A percentile compares a stretch with the other conserved stretches of the same genome.
Conservation (phyloP, 1,140 invertebrate genomes). For the Lerema accius region DNA sequence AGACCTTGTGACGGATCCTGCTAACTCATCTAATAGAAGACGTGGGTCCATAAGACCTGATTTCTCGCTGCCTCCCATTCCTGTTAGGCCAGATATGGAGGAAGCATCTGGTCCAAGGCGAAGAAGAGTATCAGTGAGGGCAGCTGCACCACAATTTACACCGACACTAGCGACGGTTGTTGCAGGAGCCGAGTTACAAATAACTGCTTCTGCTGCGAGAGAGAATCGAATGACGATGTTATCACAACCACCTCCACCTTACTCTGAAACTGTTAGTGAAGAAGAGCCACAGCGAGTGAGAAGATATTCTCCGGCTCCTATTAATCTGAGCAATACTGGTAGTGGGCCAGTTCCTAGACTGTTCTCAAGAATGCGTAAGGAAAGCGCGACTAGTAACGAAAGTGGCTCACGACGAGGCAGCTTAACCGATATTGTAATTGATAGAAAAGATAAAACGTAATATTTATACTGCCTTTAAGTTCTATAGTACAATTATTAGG, state of each 20-base stretch:
- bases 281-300: conserved; percentile 54
- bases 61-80: conserved; percentile 46
- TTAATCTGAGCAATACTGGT: conserved; percentile 51
- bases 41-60: conserved; percentile 61
- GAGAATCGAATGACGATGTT: conserved; percentile 74
- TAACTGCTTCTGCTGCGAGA: conserved; percentile 70
- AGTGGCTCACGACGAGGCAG: conserved; percentile 65
- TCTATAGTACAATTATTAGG: conserved; percentile 58
- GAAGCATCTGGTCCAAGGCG: conserved; percentile 63
- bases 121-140: conserved; percentile 64
- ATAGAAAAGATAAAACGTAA: conserved; percentile 74
- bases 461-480: conserved; percentile 48
- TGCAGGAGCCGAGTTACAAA: conserved; percentile 72
- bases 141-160: conserved; percentile 73
- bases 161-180: conserved; percentile 74
- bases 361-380: conserved; percentile 70
- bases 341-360: conserved; percentile 67
- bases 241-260: conserved; percentile 69
- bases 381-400: conserved; percentile 59
- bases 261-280: conserved; percentile 58
- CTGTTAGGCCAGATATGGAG: conserved; percentile 47
- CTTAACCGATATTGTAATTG: conserved; percentile 74
- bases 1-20: conserved; percentile 41
- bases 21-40: conserved; percentile 41
- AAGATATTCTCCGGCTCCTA: conserved; percentile 70